Evolutionary conservation across 53 echinoderm and acorn worm species (phyloP), one percentile per base, ranked within the genome.

Genomic region (Apostichopus leukothele): DNA sequence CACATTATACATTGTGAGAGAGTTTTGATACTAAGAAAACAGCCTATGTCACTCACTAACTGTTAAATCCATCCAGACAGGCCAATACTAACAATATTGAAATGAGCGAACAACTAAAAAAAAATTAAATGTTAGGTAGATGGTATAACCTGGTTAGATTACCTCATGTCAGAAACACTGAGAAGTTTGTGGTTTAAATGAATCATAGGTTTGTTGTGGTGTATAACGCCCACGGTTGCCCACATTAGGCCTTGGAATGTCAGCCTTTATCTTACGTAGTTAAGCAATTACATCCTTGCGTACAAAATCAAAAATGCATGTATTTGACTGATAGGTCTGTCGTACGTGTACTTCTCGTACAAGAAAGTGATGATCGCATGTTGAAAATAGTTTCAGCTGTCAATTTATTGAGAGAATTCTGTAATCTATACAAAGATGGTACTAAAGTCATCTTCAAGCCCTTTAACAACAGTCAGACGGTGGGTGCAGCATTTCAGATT

Each of bases 221-320:
- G 39, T 11, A 60, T 50, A 50, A 39, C 27, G 50, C 63, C 85
- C 27, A 85, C 27, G 18, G 27, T 23, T 85, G 85, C 67, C 85
- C 85, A 85, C 85, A 85, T 85, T 85, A 67, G 85, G 85, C 10
- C 26, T 67, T 85, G 85, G 85, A 85, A 85, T 85, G 85, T 85
- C 16, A 50, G 85, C 27, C 25, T 60, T 85, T 63, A 9, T 19
- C 9, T 50, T 51, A 50, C 5, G 77, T 51, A 50, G 39, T 77
- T 4, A 57, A 57, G 57, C 10, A 57, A 57, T 57, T 57, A 57
- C 10, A 57, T 57, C 57, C 8, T 57, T 57, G 57, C 10, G 57
- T 57, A 10, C 57, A 5, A 57, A 57, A 39, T 39, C 39, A 39
- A 39, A 39, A 39, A 39, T 39, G 39, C 39, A 39, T 3, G 39